These are phyloP conservation scores for Epinotia demarniana DNA, from an alignment of 2,888 invertebrate genomes.

Conservation along the genomic window DNA sequence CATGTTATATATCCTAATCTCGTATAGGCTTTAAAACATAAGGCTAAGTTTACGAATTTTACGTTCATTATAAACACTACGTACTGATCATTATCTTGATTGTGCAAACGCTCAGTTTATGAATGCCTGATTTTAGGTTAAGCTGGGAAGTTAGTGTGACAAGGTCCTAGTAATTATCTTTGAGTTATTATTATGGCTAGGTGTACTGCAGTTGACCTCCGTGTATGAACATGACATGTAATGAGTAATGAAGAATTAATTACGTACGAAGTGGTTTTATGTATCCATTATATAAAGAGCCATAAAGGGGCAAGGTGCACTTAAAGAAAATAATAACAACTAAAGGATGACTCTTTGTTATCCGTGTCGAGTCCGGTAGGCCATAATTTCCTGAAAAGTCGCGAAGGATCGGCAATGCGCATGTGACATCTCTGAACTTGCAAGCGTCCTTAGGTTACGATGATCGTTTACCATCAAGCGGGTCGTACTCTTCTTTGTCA, in stretches of 20 bases:
- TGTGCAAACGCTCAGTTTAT: not conserved
- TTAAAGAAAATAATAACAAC: too few relatives aligned
- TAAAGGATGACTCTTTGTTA: too few relatives aligned
- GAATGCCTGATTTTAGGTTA: conserved; percentile 30
- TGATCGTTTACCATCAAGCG: too few relatives aligned
- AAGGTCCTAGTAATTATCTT: conserved; percentile 36
- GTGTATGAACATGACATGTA: conserved; percentile 4
- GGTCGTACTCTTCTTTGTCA: too few relatives aligned
- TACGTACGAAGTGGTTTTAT: not conserved
- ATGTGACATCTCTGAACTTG: too few relatives aligned
- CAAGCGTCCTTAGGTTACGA: too few relatives aligned
- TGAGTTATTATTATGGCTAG: conserved; percentile 15
- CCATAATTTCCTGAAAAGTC: too few relatives aligned
- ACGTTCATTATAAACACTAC: not conserved
- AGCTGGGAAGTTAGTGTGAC: not conserved
- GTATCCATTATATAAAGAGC: not conserved
- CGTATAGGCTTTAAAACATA: not conserved
- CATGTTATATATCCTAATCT: not conserved
- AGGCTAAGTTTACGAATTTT: not conserved
- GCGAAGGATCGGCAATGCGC: too few relatives aligned
- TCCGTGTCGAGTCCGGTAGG: too few relatives aligned
- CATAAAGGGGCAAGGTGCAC: not conserved
- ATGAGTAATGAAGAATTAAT: conserved; percentile 12
- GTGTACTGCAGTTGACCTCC: conserved; percentile 12
- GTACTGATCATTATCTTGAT: not conserved